Percentiles rank a stretch among this genome's conserved stretches.
Conservation (phyloP, 2,888 invertebrate species). For the Hoplodrina blanda region DNA sequence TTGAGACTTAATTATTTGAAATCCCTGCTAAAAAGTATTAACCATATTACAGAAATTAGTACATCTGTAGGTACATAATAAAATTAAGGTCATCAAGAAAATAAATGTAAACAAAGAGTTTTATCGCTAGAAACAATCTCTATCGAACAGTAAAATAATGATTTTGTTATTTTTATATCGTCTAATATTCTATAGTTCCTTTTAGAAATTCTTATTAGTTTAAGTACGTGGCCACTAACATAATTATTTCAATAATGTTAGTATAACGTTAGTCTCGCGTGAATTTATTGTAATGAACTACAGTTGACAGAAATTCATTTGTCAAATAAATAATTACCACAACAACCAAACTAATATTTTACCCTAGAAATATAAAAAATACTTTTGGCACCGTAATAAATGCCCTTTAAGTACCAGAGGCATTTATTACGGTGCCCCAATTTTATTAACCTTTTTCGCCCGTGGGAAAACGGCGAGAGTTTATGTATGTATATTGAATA, state of each 20-base stretch:
- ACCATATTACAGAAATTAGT: too few relatives aligned
- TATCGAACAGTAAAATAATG: not conserved
- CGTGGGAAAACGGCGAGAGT: not conserved
- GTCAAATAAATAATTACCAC: slow-evolving; percentile 10
- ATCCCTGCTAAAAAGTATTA: too few relatives aligned
- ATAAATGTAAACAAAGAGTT: too few relatives aligned
- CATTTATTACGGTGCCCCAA: not conserved
- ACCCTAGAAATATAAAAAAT: not conserved
- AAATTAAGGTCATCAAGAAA: too few relatives aligned
- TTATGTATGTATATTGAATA: not conserved
- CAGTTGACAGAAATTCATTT: not conserved
- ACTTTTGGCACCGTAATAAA: not conserved
- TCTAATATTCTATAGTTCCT: not conserved
- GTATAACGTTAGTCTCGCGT: slow-evolving; percentile 2
- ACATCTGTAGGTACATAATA: too few relatives aligned
- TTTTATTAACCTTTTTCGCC: not conserved
- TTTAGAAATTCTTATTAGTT: not conserved
- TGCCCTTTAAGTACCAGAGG: not conserved
- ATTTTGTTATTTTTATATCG: too few relatives aligned
- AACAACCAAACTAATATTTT: not conserved
- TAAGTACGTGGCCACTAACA: slow-evolving; percentile 1
- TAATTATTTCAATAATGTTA: slow-evolving; percentile 10
- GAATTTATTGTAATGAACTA: slow-evolving; percentile 7
- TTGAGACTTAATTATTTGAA: too few relatives aligned
- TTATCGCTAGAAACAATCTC: not conserved